Conservation (phyloP, 1,140 invertebrate species). For the Colletes gigas region DNA sequence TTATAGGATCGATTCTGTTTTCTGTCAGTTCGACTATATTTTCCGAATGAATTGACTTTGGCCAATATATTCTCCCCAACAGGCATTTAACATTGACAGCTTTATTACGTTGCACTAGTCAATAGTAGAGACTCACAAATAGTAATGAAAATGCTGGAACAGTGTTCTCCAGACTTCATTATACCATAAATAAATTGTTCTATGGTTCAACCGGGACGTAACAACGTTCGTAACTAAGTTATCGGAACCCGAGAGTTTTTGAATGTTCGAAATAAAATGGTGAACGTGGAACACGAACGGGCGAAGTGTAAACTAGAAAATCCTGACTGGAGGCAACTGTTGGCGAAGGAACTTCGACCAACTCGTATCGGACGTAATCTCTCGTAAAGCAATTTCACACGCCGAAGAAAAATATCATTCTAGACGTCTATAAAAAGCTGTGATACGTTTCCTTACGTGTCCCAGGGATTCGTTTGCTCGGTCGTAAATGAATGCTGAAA, state of each 20-base stretch:
- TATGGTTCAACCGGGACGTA: too few relatives aligned
- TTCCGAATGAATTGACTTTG: too few relatives aligned
- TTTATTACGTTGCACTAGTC: too few relatives aligned
- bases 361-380: neutral
- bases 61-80: too few relatives aligned
- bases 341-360: neutral
- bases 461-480: neutral
- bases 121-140: too few relatives aligned
- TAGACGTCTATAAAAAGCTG: neutral
- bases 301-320: neutral
- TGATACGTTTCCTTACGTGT: neutral
- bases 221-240: neutral
- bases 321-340: neutral
- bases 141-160: too few relatives aligned
- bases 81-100: too few relatives aligned
- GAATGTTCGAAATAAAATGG: too few relatives aligned
- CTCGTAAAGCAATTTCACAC: constrained; percentile 2
- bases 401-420: constrained; percentile 3
- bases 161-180: too few relatives aligned
- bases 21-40: too few relatives aligned
- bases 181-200: too few relatives aligned
- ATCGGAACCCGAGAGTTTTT: neutral
- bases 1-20: too few relatives aligned
- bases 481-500: neutral
- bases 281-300: neutral